Evolutionary conservation across 2,113 vertebrate species (phyloP), one percentile per base, ranked within the genome.

Genomic region (Psettodes erumei): DNA sequence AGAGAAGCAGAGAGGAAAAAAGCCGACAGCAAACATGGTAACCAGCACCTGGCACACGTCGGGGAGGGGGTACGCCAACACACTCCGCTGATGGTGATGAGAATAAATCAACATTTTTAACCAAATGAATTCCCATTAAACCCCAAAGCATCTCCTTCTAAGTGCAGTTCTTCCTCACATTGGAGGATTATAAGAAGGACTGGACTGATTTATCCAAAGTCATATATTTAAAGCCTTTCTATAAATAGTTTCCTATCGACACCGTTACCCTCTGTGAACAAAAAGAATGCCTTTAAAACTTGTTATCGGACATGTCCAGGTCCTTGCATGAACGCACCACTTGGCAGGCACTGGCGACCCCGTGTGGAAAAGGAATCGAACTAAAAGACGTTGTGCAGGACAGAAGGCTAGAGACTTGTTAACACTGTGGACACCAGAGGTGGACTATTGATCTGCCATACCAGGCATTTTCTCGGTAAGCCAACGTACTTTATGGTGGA

Each of bases 261-360:
- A 6, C 27, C 6, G 16, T 15, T 67, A 6, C 28, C 32, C 50
- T 43, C 47, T 70, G 71, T 42, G 27, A 25, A 48, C 19, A 40
- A 19, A 74, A 40, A 23, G 6, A 53, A 25, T 8, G 11, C 73
- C 63, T 84, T 78, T 33, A 25, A 76, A 92, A 92, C 73, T 87
- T 90, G 42, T 45, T 62, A 28, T 75, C 56, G 51, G 58, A 72
- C 72, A 47, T 54, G 71, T 81, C 40, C 59, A 35, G 15, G 28
- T 42, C 35, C 73, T 35, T 71, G 58, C 64, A 40, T 62, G 67
- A 59, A 19, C 45, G 64, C 71, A 51, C 43, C 42, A 81, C 79
- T 81, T 55, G 63, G 71, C 65, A 65, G 78, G 74, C 86, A 73
- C 83, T 30, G 87, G 84, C 77, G 91, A 83, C 90, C 90, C 82